Conservation (phyloP, 2,888 invertebrate species). For the Conops quadrifasciatus region DNA sequence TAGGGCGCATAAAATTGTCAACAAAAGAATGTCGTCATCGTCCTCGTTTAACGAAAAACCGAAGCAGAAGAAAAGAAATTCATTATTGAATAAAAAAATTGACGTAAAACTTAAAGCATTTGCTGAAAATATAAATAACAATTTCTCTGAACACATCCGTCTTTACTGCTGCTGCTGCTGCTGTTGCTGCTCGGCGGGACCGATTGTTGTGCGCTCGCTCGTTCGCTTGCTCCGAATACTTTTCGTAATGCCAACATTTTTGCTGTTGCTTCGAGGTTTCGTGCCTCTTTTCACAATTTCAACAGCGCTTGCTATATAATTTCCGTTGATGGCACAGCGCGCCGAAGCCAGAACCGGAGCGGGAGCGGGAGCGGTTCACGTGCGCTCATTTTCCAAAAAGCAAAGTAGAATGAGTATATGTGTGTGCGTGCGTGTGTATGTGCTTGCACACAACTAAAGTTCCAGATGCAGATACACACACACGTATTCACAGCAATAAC, state of each 20-base stretch:
- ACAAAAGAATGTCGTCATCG: too few relatives aligned
- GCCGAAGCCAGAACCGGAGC: conserved; percentile 8
- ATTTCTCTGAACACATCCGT: conserved; percentile 28
- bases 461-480: conserved; percentile 14
- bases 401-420: conserved; percentile 36
- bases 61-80: too few relatives aligned
- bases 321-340: neutral
- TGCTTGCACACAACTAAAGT: conserved; percentile 14
- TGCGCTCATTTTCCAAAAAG: conserved; percentile 35
- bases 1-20: too few relatives aligned
- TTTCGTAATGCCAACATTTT: conserved; percentile 19
- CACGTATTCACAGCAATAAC: conserved; percentile 10
- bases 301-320: conserved; percentile 31
- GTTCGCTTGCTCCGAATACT: conserved; percentile 19
- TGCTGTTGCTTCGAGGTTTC: conserved; percentile 37
- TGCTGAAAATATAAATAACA: neutral
- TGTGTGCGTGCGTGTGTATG: too few relatives aligned
- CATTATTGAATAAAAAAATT: neutral
- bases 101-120: neutral
- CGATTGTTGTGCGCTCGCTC: neutral
- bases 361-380: conserved; percentile 25
- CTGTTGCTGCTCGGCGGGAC: neutral
- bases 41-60: too few relatives aligned
- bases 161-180: neutral
- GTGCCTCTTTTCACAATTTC: conserved; percentile 35